These are phyloP conservation scores for Oceanodroma leucorhoa DNA, from an alignment of 2,797 vertebrate genomes.

Conservation along the genomic window DNA sequence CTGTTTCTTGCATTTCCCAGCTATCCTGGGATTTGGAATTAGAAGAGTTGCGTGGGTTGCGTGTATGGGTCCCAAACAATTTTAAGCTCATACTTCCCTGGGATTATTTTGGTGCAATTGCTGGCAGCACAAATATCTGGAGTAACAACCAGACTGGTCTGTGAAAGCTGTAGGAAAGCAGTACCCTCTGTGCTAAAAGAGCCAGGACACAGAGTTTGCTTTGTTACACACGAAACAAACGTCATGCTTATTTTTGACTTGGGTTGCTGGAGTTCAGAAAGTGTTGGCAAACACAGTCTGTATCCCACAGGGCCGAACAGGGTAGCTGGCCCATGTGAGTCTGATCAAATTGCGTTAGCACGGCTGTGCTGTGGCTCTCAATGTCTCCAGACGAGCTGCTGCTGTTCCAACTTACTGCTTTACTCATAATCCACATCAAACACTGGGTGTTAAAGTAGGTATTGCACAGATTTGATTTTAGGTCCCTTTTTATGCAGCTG, in stretches of 20 bases:
- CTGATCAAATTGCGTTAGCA: neutral
- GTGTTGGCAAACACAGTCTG: neutral
- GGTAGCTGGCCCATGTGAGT: neutral
- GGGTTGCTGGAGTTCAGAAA: neutral
- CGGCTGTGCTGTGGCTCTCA: neutral
- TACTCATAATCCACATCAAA: constrained; percentile 48
- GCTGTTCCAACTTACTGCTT: constrained; percentile 25
- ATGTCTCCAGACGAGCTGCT: neutral
- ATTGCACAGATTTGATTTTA: constrained; percentile 43
- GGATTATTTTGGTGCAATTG: neutral
- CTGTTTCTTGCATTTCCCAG: neutral
- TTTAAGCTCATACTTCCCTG: neutral
- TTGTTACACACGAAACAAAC: neutral
- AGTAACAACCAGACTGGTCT: neutral
- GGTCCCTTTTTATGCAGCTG: constrained; percentile 34
- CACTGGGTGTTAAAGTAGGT: constrained; percentile 35
- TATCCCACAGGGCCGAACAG: neutral
- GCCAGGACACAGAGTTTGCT: neutral
- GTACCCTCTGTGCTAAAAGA: neutral
- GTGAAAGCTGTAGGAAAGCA: neutral
- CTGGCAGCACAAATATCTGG: neutral
- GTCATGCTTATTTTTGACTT: neutral
- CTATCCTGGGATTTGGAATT: neutral
- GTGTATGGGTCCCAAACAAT: neutral
- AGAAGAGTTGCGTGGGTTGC: neutral